phyloP scores from a whole-genome alignment of 2,888 invertebrate species.

The Branchipolynoe longqiensis region DNA sequence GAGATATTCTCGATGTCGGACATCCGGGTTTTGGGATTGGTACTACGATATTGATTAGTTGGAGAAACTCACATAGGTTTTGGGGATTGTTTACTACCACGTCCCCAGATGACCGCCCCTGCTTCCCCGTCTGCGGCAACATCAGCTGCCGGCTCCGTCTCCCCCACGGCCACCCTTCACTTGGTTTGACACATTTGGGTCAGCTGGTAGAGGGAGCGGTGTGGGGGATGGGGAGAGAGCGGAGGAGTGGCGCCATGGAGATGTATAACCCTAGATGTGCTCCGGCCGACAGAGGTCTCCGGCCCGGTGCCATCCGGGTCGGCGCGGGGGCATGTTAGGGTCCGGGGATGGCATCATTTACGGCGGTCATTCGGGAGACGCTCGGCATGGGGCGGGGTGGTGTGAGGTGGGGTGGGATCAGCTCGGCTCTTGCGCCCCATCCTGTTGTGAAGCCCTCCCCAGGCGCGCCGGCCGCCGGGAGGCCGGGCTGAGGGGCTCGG shows the following conservation, averaged over 20 bases:
- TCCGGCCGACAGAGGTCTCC: background rate
- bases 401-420: constrained; percentile 19
- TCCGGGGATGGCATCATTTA: constrained; percentile 25
- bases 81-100: too few species aligned
- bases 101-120: too few species aligned
- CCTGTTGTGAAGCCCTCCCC: constrained; percentile 51
- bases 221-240: background rate
- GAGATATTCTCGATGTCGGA: too few species aligned
- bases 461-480: too few species aligned
- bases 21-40: too few species aligned
- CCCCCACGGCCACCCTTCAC: background rate
- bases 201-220: background rate
- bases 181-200: constrained; percentile 25
- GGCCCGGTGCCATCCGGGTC: background rate
- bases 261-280: background rate
- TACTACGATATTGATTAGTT: too few species aligned
- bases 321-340: background rate
- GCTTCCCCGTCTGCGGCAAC: too few species aligned
- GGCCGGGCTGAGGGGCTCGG: too few species aligned
- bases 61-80: too few species aligned
- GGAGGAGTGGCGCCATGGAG: background rate
- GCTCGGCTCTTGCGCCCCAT: constrained; percentile 20
- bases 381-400: too few species aligned
- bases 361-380: background rate
- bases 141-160: too few species aligned